Conservation (phyloP, 2,888 invertebrate species). For the Mesorhabditis belari region DNA sequence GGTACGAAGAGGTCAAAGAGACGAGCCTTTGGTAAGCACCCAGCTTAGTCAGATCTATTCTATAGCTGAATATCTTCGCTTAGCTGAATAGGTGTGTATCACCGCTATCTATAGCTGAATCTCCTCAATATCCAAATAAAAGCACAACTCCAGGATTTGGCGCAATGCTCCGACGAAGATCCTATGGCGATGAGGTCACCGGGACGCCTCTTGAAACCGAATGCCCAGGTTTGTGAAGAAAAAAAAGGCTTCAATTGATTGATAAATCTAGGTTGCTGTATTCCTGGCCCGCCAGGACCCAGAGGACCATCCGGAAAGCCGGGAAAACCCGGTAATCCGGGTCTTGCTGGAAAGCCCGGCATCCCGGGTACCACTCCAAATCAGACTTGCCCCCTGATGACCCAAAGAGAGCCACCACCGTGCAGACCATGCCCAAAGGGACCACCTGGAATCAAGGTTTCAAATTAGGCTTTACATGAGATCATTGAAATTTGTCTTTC, state of each 20-base stretch:
- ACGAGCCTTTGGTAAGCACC: conserved; percentile 1
- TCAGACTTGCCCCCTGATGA: conserved; percentile 50
- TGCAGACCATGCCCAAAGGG: conserved; percentile 49
- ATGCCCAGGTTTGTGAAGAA: conserved; percentile 40
- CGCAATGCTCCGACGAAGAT: conserved; percentile 12
- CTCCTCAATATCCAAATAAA: too few relatives aligned
- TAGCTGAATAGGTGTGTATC: too few relatives aligned
- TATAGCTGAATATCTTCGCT: conserved; percentile 4
- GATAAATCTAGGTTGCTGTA: conserved; percentile 27
- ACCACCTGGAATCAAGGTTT: conserved; percentile 16
- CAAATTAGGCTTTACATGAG: too few relatives aligned
- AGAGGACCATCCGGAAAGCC: conserved; percentile 48
- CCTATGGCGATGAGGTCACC: conserved; percentile 38
- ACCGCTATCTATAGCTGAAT: too few relatives aligned
- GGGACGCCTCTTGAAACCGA: conserved; percentile 51
- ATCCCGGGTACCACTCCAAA: conserved; percentile 51
- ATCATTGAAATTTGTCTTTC: too few relatives aligned
- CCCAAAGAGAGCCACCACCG: conserved; percentile 50
- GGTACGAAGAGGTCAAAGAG: conserved; percentile 5
- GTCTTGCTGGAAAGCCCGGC: conserved; percentile 46
- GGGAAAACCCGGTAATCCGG: conserved; percentile 48
- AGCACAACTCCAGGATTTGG: too few relatives aligned
- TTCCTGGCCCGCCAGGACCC: conserved; percentile 50
- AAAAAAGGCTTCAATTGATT: neutral
- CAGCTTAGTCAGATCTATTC: neutral